Percentiles rank a stretch among this genome's conserved stretches.
These are phyloP conservation scores for Dolichoris vasculosae DNA, from an alignment of 1,140 invertebrate species.

Conservation along the genomic window DNA sequence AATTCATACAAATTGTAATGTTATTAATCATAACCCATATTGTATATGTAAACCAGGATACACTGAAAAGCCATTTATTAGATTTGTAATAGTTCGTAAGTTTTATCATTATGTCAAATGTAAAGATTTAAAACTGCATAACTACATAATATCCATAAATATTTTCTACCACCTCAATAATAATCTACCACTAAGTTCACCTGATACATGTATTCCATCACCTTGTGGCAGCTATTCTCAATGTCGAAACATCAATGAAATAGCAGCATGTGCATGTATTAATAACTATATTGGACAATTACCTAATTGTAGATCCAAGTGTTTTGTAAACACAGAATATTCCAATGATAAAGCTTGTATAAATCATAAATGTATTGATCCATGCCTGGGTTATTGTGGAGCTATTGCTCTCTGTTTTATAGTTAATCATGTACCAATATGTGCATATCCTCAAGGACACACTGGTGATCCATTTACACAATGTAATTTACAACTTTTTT, in stretches of 20 bases:
- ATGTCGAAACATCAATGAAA: constrained; percentile 67
- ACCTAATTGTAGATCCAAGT: constrained; percentile 74
- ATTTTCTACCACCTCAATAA: constrained; percentile 46
- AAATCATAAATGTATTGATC: constrained; percentile 75
- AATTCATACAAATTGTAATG: constrained; percentile 68
- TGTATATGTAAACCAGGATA: constrained; percentile 77
- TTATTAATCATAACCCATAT: constrained; percentile 72
- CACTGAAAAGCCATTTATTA: constrained; percentile 78
- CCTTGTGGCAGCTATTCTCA: constrained; percentile 74
- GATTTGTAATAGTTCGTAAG: constrained; percentile 65
- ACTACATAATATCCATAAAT: background rate
- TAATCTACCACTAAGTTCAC: constrained; percentile 32
- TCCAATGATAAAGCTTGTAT: constrained; percentile 73
- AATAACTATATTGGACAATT: constrained; percentile 72
- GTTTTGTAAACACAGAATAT: constrained; percentile 74
- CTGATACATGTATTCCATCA: constrained; percentile 74
- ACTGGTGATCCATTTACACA: constrained; percentile 76
- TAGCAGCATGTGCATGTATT: constrained; percentile 66
- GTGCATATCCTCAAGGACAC: constrained; percentile 75
- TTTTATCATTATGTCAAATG: background rate
- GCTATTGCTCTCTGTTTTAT: constrained; percentile 74
- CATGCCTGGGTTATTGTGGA: constrained; percentile 78
- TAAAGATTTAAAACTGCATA: background rate
- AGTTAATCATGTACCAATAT: constrained; percentile 76
- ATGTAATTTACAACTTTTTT: constrained; percentile 65